Base-by-base conservation (phyloP, 2,888 invertebrate genomes). In the Cosmia trapezina region DNA sequence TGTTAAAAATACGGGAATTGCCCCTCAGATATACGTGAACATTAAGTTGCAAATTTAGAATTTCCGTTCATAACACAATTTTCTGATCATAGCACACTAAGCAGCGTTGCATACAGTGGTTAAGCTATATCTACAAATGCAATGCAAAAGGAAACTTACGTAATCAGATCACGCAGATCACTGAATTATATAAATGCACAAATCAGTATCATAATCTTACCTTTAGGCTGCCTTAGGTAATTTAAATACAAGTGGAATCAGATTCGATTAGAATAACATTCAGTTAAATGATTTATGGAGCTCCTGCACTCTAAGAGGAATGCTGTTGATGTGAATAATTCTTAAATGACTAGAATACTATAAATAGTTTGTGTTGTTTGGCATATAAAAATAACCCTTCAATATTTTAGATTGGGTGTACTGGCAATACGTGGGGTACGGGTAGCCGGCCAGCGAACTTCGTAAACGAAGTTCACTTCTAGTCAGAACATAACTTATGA, bases 61-160 rank as follows among this genome's bases (percentile, higher is more conserved):
- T 61, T 78, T 78, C 49, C 70, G 60, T 78, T 78, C 22, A 28
- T n/a, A 47, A 33, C 33, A 17, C 8, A 33, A 68, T 51, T 33
- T 12, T 47, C 33, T 22, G n/a, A 47, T 28, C 17, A 45, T 28
- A 54, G 17, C 4, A 53, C 22, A 64, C 11, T 57, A 41, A 66
- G 47, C 51, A 75, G n/a, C n/a, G 7, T 7, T 69, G 33, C 9
- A 54, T 28, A 43, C 28, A 78, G 12, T 51, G 12, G 28, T 17
- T 41, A 47, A n/a, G 2, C 6, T 51, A n/a, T 12, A 14, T 22
- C 41, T 57, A 57, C 45, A 19, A 53, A 78, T 56, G 22, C 41
- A 49, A 22, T 43, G 41, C 53, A 75, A 70, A 51, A 51, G 43
- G 53, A 33, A 69, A 22, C 61, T 56, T 51, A 61, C 61, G 51